Evolutionary conservation across 1,140 invertebrate genomes (phyloP), one percentile per base, ranked within the genome.

Genomic region (Diorhabda sublineata): DNA sequence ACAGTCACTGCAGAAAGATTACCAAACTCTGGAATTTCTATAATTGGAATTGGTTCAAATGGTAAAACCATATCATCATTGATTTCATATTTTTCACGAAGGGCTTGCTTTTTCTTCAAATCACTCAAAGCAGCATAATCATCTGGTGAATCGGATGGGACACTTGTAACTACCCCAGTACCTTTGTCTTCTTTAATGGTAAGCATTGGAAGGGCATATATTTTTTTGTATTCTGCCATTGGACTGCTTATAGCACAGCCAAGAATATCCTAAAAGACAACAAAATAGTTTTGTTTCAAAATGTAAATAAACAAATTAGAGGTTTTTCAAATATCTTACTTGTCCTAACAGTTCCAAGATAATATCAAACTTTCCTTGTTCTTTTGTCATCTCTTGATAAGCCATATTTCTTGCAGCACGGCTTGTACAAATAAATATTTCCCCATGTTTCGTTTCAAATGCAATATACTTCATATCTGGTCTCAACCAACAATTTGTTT

Each of bases 181-280:
- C 97, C 93, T 85, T 99, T 99, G 75, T 98, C 95, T 79, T 97
- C 94, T 82, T 98, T 98, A 71, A 99, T 98, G 4, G 94, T 98
- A 44, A 99, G 81, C 97, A 99, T 99, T 8, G 98, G 98, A 11
- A 99, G 84, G 2, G 94, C 91, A 79, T 99, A 99, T 65, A 99
- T 92, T 58, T 86, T 85, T 58, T 92, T 85, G 79, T 96, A 91
- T 6, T 79, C 82, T 1, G 94, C 92, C 61, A 99, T 82, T 5
- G 98, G 97, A 4, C 95, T 91, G 75, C 88, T 87, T 3, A 99
- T 75, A 59, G 88, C 85, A 11, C 90, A 77, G 60, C 97, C 98
- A 74, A 99, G 75, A 58, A 94, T 82, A 42, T 67, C 65, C 65
- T 67, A 26, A 4, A 60, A 67, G 9, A n/a, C n/a, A 52, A 52